phyloP scores from a whole-genome alignment of 2,888 invertebrate genomes.

The Vesta saturnalis region DNA sequence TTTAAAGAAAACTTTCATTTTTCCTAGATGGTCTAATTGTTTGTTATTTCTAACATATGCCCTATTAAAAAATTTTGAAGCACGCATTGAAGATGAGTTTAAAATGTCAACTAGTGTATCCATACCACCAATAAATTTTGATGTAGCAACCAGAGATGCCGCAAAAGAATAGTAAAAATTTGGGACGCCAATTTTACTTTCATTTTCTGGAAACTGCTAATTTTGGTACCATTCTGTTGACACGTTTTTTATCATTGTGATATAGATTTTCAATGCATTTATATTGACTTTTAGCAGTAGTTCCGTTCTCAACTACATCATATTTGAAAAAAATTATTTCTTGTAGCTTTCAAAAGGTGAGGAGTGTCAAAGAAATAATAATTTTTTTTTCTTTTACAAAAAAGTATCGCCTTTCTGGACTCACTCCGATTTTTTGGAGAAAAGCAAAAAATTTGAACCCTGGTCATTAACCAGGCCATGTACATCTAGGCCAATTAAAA shows the following conservation, averaged over 20 bases:
- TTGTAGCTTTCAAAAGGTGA: slow-evolving; percentile 6
- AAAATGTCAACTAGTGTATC: background rate
- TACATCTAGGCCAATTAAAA: slow-evolving; percentile 6
- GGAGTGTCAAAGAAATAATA: too few species aligned
- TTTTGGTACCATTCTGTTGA: background rate
- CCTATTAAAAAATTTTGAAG: background rate
- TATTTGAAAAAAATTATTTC: too few species aligned
- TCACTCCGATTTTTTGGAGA: background rate
- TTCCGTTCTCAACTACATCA: background rate
- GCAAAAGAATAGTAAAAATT: background rate
- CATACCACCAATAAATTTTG: background rate
- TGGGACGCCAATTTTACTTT: background rate
- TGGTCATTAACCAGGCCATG: background rate
- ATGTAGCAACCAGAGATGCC: background rate
- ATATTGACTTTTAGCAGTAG: background rate
- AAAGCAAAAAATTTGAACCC: slow-evolving; percentile 8
- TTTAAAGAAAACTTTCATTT: background rate
- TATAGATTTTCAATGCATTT: background rate
- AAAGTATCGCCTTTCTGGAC: background rate
- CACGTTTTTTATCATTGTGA: background rate
- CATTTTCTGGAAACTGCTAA: background rate
- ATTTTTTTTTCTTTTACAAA: slow-evolving; percentile 1
- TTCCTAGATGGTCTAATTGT: background rate
- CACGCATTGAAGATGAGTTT: background rate
- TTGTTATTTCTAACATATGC: background rate